Percentiles rank a stretch among this genome's conserved stretches.
phyloP scores from a whole-genome alignment of 2,888 invertebrate genomes.

The Chrysotoxum bicinctum region DNA sequence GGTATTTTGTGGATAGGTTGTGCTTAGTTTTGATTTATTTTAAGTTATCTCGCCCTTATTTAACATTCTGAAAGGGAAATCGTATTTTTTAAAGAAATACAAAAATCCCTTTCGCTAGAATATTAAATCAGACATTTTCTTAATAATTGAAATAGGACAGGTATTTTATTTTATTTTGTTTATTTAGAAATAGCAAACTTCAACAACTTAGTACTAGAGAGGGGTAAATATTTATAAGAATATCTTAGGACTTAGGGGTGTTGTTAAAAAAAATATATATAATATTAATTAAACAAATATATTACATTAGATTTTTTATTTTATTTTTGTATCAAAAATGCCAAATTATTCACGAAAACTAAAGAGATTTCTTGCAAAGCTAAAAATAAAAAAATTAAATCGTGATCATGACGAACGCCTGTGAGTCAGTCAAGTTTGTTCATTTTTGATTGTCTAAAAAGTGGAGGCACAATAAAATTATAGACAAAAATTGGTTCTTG shows the following conservation, averaged over 20 bases:
- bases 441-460: slow-evolving; percentile 46
- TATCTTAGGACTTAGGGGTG: slow-evolving; percentile 41
- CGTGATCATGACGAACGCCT: slow-evolving; percentile 36
- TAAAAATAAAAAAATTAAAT: neutral
- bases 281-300: slow-evolving; percentile 34
- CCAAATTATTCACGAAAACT: slow-evolving; percentile 28
- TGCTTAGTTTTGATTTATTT: slow-evolving; percentile 30
- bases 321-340: slow-evolving; percentile 23
- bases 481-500: neutral
- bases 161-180: slow-evolving; percentile 24
- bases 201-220: slow-evolving; percentile 67
- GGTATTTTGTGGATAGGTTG: slow-evolving; percentile 39
- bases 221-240: slow-evolving; percentile 62
- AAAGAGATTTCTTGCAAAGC: neutral
- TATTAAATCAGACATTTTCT: slow-evolving; percentile 5
- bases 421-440: neutral
- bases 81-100: neutral
- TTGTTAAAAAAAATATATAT: slow-evolving; percentile 6
- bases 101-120: neutral
- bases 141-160: slow-evolving; percentile 49
- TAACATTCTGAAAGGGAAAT: slow-evolving; percentile 1
- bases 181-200: slow-evolving; percentile 69
- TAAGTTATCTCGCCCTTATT: neutral
- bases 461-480: slow-evolving; percentile 12
- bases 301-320: slow-evolving; percentile 18